Evolutionary conservation across 64 coral and sea anemone species (phyloP).

Genomic region (Trachythela sp.): DNA sequence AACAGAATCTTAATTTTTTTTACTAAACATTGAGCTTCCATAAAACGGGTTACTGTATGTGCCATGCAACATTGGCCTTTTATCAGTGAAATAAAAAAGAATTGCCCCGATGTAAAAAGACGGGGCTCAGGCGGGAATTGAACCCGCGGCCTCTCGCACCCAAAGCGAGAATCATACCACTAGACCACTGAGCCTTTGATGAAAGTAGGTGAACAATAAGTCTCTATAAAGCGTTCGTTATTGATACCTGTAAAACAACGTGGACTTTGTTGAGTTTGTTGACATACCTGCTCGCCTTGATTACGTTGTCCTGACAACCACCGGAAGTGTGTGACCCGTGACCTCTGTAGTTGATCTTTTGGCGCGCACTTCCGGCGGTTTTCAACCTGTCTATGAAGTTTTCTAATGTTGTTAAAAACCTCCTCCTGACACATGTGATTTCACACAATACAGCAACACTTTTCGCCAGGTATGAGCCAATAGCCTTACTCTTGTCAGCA

Average conservation of each 20-base stretch:
- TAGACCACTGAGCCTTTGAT: conserved; percentile 13
- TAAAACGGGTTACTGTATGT: too few species aligned
- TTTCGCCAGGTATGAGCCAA: too few species aligned
- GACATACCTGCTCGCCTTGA: not conserved
- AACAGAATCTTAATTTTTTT: too few species aligned
- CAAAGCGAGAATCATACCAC: conserved; percentile 34
- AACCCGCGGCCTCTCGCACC: conserved; percentile 32
- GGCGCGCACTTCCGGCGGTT: not conserved
- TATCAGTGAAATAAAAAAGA: too few species aligned
- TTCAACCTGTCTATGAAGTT: not conserved
- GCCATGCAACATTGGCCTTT: too few species aligned
- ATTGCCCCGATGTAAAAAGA: not conserved
- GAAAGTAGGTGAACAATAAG: not conserved
- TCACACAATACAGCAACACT: too few species aligned
- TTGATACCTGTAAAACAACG: conserved; percentile 7
- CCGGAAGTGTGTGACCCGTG: not conserved
- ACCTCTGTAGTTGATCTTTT: not conserved
- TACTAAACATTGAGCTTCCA: too few species aligned
- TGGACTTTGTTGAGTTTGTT: not conserved
- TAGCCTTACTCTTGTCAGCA: too few species aligned
- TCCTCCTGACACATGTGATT: too few species aligned
- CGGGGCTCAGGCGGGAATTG: conserved; percentile 25
- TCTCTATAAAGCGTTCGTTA: not conserved
- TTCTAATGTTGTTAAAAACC: too few species aligned
- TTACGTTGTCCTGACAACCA: not conserved